phyloP scores from a whole-genome alignment of 2,888 invertebrate species.

The Willowsia nigromaculata region DNA sequence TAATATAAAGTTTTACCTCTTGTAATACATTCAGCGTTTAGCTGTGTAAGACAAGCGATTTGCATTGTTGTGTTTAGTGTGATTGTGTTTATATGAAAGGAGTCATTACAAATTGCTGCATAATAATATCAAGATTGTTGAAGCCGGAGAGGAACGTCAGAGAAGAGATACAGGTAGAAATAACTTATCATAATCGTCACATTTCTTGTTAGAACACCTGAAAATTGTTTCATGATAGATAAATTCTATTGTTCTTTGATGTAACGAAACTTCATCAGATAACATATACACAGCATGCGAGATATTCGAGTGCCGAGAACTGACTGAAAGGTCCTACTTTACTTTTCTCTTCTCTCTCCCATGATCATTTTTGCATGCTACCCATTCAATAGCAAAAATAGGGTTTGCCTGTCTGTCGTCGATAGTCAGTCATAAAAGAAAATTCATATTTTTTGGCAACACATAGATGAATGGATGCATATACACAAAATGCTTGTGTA shows the following conservation, averaged over 20 bases:
- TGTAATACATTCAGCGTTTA: not conserved
- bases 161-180: not conserved
- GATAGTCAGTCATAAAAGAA: not conserved
- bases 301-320: not conserved
- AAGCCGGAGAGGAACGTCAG: slow-evolving; percentile 11
- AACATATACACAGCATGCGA: not conserved
- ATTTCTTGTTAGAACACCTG: slow-evolving; percentile 21
- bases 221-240: not conserved
- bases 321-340: slow-evolving; percentile 35
- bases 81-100: not conserved
- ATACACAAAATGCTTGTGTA: slow-evolving; percentile 13
- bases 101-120: slow-evolving; percentile 18
- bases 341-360: not conserved
- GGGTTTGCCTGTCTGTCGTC: not conserved
- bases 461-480: not conserved
- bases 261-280: not conserved
- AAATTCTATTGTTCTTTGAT: not conserved
- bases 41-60: not conserved
- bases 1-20: not conserved
- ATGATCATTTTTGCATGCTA: not conserved
- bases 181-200: not conserved
- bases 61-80: slow-evolving; percentile 19
- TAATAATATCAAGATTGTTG: not conserved
- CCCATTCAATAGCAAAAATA: slow-evolving; percentile 3
- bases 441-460: not conserved